phyloP scores from a whole-genome alignment of 2,888 invertebrate genomes.

The Tetheella fluctuosa region DNA sequence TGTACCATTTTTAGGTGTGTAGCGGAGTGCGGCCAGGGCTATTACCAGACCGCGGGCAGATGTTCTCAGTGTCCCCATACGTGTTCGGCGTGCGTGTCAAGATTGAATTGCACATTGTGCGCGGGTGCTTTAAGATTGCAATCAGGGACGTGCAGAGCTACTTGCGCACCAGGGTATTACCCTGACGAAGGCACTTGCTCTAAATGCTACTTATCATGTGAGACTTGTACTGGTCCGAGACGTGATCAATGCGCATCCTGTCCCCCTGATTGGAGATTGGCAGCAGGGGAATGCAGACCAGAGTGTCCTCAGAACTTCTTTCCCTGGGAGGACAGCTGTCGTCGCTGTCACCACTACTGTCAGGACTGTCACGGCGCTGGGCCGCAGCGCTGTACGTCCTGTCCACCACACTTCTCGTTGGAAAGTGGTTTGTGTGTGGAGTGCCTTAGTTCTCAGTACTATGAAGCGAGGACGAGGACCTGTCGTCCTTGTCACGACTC shows the following conservation, averaged over 20 bases:
- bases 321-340: conserved; percentile 92
- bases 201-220: conserved; percentile 93
- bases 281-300: conserved; percentile 92
- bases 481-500: conserved; percentile 89
- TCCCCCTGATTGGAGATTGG: conserved; percentile 90
- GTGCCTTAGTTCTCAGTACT: conserved; percentile 89
- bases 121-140: conserved; percentile 90
- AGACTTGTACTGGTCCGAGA: conserved; percentile 92
- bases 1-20: conserved; percentile 85
- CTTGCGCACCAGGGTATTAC: conserved; percentile 92
- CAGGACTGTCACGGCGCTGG: conserved; percentile 93
- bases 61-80: conserved; percentile 92
- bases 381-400: conserved; percentile 89
- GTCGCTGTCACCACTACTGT: conserved; percentile 95
- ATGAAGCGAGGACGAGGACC: conserved; percentile 87
- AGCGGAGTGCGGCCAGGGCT: conserved; percentile 90
- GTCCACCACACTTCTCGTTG: conserved; percentile 88
- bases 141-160: conserved; percentile 91
- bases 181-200: conserved; percentile 93
- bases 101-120: conserved; percentile 92
- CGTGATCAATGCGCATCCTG: conserved; percentile 94
- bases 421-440: conserved; percentile 89
- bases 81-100: conserved; percentile 90
- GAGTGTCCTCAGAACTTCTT: conserved; percentile 94
- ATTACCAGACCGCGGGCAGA: conserved; percentile 88